These are phyloP conservation scores for Elephantulus edwardii DNA, from an alignment of 2,113 vertebrate genomes.

Conservation along the genomic window DNA sequence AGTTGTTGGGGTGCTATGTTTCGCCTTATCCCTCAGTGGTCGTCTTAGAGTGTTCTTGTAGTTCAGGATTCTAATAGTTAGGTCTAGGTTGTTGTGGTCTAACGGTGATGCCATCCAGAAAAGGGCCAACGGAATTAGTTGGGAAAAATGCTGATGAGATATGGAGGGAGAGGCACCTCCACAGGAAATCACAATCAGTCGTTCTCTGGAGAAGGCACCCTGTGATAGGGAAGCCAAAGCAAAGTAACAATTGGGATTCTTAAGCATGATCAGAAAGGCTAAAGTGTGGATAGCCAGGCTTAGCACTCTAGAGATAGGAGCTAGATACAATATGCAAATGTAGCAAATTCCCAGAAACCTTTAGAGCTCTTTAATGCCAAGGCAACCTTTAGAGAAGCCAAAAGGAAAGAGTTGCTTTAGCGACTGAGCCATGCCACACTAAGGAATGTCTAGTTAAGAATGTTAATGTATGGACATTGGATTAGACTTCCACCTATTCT, in stretches of 20 bases:
- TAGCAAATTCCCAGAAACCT: background rate
- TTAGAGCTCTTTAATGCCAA: background rate
- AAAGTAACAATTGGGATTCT: background rate
- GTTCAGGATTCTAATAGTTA: background rate
- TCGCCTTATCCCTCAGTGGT: background rate
- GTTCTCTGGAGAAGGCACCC: background rate
- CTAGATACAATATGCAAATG: background rate
- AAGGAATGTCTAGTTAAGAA: background rate
- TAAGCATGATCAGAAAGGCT: background rate
- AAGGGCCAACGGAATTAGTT: background rate
- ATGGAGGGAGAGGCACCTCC: background rate
- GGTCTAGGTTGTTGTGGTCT: background rate
- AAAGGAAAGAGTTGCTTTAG: background rate
- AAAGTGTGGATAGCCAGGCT: background rate
- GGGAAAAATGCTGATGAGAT: background rate
- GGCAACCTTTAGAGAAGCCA: background rate
- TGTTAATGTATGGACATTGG: background rate
- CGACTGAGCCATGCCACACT: background rate
- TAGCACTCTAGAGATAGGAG: background rate
- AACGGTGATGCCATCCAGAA: background rate
- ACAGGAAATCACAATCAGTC: background rate
- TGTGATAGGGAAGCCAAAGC: background rate
- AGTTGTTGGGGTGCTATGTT: background rate
- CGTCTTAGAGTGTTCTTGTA: constrained; percentile 1
- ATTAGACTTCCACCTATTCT: background rate